A percentile compares a stretch with the other conserved stretches of the same genome.
phyloP scores from a whole-genome alignment of 2,113 vertebrate species.

The Pelecanus crispus region DNA sequence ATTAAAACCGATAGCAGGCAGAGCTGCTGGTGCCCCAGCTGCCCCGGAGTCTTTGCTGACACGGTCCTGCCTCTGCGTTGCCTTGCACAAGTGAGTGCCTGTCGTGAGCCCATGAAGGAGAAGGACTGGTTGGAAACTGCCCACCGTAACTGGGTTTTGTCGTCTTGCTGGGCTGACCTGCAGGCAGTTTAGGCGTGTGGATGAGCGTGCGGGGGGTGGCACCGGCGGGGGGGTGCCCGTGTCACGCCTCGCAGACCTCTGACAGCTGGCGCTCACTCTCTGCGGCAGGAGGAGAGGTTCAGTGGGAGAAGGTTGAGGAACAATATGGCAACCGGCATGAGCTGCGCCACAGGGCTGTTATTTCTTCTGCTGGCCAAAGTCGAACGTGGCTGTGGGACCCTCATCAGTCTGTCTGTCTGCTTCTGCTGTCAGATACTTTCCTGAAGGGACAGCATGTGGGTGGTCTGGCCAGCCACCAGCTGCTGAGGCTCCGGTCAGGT shows the following conservation, averaged over 20 bases:
- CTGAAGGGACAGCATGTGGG: background rate
- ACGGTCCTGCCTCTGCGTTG: background rate
- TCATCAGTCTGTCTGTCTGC: background rate
- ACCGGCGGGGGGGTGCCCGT: background rate
- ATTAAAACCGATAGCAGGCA: background rate
- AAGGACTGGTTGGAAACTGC: background rate
- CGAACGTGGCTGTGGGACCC: background rate
- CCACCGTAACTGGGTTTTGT: background rate
- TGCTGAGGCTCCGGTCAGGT: background rate
- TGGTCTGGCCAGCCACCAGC: background rate
- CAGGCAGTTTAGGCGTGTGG: background rate
- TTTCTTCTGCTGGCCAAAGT: background rate
- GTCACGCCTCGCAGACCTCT: background rate
- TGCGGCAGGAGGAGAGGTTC: background rate
- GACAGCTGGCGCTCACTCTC: background rate
- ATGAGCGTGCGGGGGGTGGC: background rate
- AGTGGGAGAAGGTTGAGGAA: background rate
- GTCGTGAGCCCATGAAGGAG: background rate
- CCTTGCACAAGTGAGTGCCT: background rate
- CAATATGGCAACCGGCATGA: background rate
- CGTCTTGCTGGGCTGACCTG: background rate
- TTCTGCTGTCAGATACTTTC: background rate
- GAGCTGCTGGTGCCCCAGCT: background rate
- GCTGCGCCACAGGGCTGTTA: background rate
- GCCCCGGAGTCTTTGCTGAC: background rate